These are phyloP conservation scores for Nanorana parkeri DNA, from an alignment of 2,113 vertebrate species.

Conservation along the genomic window DNA sequence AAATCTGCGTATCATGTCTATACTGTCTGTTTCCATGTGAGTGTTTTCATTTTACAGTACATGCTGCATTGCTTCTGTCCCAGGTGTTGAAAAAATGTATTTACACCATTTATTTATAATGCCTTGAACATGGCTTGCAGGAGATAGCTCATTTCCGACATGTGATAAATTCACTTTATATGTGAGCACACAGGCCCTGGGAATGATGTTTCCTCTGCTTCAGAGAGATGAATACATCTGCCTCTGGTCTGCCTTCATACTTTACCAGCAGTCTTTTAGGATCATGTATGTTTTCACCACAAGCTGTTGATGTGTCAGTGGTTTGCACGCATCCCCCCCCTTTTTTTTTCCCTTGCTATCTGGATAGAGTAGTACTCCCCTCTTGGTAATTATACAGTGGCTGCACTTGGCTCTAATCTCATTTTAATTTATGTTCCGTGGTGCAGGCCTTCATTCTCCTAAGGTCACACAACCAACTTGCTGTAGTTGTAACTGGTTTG, in stretches of 20 bases:
- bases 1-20: not conserved
- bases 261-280: not conserved
- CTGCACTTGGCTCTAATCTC: constrained; percentile 17
- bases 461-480: not conserved
- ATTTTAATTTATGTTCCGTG: constrained; percentile 3
- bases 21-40: not conserved
- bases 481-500: too few species aligned
- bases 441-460: not conserved
- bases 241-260: not conserved
- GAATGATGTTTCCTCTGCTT: not conserved
- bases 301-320: constrained; percentile 36
- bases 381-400: constrained; percentile 39
- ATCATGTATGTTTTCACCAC: not conserved
- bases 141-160: not conserved
- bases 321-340: constrained; percentile 3
- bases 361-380: constrained; percentile 3
- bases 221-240: not conserved
- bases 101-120: not conserved
- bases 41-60: not conserved
- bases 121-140: not conserved
- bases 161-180: not conserved
- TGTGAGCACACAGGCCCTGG: not conserved
- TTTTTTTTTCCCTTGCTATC: not conserved
- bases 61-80: not conserved
- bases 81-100: not conserved